Percentiles rank a stretch among this genome's conserved stretches.
Evolutionary conservation across 2,888 invertebrate species (phyloP).

Genomic region (Celastrina argiolus): DNA sequence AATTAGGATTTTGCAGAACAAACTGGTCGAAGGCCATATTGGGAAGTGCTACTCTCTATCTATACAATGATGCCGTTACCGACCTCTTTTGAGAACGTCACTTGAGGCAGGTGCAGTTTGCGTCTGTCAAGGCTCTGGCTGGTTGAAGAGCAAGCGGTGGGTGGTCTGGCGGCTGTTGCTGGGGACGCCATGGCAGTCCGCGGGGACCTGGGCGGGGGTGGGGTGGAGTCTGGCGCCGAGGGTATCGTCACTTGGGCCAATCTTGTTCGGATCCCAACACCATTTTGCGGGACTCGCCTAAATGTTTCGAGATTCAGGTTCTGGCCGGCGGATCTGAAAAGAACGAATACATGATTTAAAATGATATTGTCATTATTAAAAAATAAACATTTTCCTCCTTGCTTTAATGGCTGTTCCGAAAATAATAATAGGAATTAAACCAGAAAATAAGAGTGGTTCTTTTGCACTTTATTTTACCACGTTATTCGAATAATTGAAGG

Average conservation of each 20-base stretch:
- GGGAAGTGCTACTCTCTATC: conserved; percentile 34
- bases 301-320: conserved; percentile 85
- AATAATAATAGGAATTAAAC: no score
- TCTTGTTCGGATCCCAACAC: conserved; percentile 50
- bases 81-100: conserved; percentile 94
- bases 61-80: conserved; percentile 91
- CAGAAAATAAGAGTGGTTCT: background rate
- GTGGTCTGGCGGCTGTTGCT: conserved; percentile 75
- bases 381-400: no score
- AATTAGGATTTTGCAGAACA: background rate
- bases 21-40: background rate
- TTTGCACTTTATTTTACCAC: no score
- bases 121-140: conserved; percentile 79
- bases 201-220: conserved; percentile 66
- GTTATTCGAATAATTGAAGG: background rate
- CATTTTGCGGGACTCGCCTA: conserved; percentile 75
- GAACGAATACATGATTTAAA: conserved; percentile 7
- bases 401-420: no score
- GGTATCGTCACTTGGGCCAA: conserved; percentile 53
- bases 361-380: no score
- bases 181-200: conserved; percentile 58
- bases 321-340: conserved; percentile 83
- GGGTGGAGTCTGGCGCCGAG: conserved; percentile 57
- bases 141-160: conserved; percentile 84
- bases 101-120: conserved; percentile 86